Percentiles rank a stretch among this genome's conserved stretches.
These are phyloP conservation scores for Dione vanillae DNA, from an alignment of 2,888 invertebrate species.

Conservation along the genomic window DNA sequence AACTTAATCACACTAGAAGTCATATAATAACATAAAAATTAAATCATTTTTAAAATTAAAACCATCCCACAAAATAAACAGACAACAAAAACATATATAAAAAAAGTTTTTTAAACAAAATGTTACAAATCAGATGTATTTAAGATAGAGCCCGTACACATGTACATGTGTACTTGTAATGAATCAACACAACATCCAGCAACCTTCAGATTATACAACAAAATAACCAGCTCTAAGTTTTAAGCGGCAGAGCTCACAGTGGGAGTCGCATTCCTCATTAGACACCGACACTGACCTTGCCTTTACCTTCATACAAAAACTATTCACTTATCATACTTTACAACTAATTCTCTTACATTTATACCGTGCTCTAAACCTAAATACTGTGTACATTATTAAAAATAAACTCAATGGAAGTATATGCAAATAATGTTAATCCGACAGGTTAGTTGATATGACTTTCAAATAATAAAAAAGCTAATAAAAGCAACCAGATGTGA, in stretches of 20 bases:
- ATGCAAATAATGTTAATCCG: conserved; percentile 60
- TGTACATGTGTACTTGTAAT: conserved; percentile 30
- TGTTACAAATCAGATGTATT: conserved; percentile 21
- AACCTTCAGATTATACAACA: conserved; percentile 61
- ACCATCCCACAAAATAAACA: not conserved
- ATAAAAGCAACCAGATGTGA: conserved; percentile 67
- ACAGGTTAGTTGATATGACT: conserved; percentile 70
- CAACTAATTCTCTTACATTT: conserved; percentile 50
- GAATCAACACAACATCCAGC: conserved; percentile 51
- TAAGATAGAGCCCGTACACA: conserved; percentile 18
- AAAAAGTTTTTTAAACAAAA: not conserved
- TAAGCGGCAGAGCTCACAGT: conserved; percentile 53
- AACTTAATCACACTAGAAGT: no score
- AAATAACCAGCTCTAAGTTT: conserved; percentile 55
- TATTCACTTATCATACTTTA: conserved; percentile 44
- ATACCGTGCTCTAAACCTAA: conserved; percentile 69
- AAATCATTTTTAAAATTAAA: conserved; percentile 3
- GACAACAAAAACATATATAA: conserved; percentile 1
- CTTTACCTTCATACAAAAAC: conserved; percentile 64
- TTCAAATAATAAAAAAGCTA: conserved; percentile 61
- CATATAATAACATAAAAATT: not conserved
- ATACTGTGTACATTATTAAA: conserved; percentile 59
- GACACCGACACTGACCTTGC: conserved; percentile 69
- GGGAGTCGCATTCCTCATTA: conserved; percentile 38
- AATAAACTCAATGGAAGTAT: conserved; percentile 46